Conservation (phyloP, 1,140 invertebrate species). For the Dryas iulia region DNA sequence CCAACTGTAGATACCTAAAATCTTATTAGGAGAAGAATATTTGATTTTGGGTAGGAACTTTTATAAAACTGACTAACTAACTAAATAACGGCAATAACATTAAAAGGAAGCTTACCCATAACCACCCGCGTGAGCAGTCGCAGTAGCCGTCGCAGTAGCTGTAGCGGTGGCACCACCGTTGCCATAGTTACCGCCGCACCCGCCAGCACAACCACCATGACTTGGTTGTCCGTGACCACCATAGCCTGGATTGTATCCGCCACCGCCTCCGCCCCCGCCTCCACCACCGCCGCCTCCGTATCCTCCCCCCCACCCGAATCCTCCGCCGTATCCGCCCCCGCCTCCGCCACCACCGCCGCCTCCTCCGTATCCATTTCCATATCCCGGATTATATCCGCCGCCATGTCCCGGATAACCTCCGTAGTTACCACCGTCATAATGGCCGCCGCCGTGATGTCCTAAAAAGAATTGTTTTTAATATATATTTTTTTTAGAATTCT, state of each 20-base stretch:
- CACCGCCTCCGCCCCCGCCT: constrained; percentile 23
- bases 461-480: not conserved
- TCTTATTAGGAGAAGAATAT: too few relatives aligned
- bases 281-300: constrained; percentile 26
- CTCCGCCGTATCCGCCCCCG: constrained; percentile 22
- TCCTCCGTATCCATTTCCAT: constrained; percentile 25
- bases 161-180: constrained; percentile 8
- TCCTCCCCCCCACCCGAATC: constrained; percentile 30
- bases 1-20: too few relatives aligned
- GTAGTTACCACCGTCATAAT: constrained; percentile 22
- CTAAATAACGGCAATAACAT: too few relatives aligned
- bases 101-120: constrained; percentile 10
- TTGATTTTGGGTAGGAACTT: too few relatives aligned
- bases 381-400: constrained; percentile 25
- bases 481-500: not conserved
- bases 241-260: not conserved
- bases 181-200: constrained; percentile 21
- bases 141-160: constrained; percentile 19
- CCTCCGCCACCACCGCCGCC: constrained; percentile 25
- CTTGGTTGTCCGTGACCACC: constrained; percentile 31
- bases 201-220: constrained; percentile 26
- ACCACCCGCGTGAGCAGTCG: not conserved
- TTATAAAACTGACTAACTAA: too few relatives aligned
- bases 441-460: constrained; percentile 7
- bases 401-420: constrained; percentile 25